phyloP scores from a whole-genome alignment of 2,888 invertebrate genomes.

The Sinohyriopsis cumingii region DNA sequence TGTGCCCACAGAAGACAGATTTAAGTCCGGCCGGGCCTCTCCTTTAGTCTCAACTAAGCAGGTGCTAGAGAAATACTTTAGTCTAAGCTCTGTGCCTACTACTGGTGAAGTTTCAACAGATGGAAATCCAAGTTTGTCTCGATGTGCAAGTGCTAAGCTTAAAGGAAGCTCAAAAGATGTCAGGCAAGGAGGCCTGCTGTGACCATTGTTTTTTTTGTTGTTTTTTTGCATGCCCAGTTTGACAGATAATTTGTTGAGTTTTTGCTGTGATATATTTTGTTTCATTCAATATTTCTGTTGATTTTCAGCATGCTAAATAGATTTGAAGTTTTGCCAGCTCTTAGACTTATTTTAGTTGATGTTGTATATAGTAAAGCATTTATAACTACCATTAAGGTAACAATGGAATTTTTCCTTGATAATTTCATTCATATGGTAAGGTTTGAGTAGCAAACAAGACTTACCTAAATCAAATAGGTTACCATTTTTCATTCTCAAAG shows the following conservation, averaged over 20 bases:
- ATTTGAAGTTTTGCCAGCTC: not conserved
- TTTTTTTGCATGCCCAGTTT: not conserved
- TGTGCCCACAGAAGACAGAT: not conserved
- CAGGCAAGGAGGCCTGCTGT: conserved; percentile 40
- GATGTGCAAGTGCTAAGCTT: conserved; percentile 18
- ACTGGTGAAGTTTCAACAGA: conserved; percentile 14
- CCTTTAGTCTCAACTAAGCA: conserved; percentile 49
- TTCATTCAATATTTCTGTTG: conserved; percentile 1
- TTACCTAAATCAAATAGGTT: no score
- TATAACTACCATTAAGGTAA: no score
- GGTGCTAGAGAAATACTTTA: conserved; percentile 54
- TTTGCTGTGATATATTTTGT: conserved; percentile 1
- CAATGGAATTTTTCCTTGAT: no score
- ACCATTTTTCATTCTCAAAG: no score
- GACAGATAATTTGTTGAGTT: not conserved
- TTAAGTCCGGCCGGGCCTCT: conserved; percentile 36
- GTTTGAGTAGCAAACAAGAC: no score
- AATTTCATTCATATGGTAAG: no score
- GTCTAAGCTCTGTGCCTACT: conserved; percentile 40
- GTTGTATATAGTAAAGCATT: no score
- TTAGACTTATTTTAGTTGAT: no score
- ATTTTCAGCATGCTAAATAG: not conserved
- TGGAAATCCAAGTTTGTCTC: conserved; percentile 19
- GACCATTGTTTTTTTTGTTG: conserved; percentile 5
- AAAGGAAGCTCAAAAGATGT: conserved; percentile 29